Evolutionary conservation across 2,888 invertebrate genomes (phyloP).

Genomic region (Callyntrura sp.): DNA sequence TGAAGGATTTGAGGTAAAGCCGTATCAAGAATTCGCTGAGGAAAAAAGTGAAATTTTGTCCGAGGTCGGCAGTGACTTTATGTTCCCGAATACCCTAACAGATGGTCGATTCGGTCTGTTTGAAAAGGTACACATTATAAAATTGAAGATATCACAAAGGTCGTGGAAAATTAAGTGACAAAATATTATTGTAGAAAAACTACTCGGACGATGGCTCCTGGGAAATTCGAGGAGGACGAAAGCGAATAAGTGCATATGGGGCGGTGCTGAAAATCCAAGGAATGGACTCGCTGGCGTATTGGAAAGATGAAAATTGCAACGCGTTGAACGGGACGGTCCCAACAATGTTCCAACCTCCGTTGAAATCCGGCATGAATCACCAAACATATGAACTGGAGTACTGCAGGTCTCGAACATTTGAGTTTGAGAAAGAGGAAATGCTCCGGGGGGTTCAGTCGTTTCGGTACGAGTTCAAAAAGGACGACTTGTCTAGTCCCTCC

Average conservation of each 20-base stretch:
- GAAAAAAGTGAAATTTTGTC: slow-evolving; percentile 76
- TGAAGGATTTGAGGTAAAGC: slow-evolving; percentile 78
- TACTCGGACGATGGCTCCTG: slow-evolving; percentile 80
- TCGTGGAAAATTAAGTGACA: slow-evolving; percentile 24
- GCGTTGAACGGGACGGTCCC: slow-evolving; percentile 82
- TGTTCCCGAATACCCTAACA: slow-evolving; percentile 72
- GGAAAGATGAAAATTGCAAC: slow-evolving; percentile 84
- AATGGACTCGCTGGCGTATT: slow-evolving; percentile 77
- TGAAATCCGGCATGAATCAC: slow-evolving; percentile 84
- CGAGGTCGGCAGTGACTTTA: slow-evolving; percentile 73
- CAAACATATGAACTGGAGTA: slow-evolving; percentile 85
- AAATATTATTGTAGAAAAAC: slow-evolving; percentile 77
- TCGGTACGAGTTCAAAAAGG: slow-evolving; percentile 73
- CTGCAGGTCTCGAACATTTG: slow-evolving; percentile 84
- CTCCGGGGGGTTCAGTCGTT: slow-evolving; percentile 76
- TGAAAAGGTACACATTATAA: slow-evolving; percentile 70
- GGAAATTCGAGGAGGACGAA: slow-evolving; percentile 79
- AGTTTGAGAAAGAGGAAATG: slow-evolving; percentile 55
- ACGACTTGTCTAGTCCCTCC: slow-evolving; percentile 63
- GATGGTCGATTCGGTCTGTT: slow-evolving; percentile 80
- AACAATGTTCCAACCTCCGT: slow-evolving; percentile 84
- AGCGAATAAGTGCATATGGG: slow-evolving; percentile 69
- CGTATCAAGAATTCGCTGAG: slow-evolving; percentile 78
- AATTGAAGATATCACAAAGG: not conserved
- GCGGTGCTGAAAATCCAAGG: slow-evolving; percentile 77